Evolutionary conservation across 2,888 invertebrate species (phyloP), one percentile per base, ranked within the genome.

Genomic region (Biston stratarius): DNA sequence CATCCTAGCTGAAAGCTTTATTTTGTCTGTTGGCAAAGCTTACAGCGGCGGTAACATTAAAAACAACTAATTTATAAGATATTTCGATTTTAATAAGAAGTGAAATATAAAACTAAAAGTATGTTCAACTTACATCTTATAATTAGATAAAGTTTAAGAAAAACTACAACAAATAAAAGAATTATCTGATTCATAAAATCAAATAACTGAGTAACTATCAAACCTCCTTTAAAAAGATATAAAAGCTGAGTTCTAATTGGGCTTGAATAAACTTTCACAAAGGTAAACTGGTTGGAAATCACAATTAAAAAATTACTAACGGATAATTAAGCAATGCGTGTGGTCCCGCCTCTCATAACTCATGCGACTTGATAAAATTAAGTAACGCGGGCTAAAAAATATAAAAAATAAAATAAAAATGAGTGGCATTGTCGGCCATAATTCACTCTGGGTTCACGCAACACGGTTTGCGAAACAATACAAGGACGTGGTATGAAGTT

Each of bases 361-460:
- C 93, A 93, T 90, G 90, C 85, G 88, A 91, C 89, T 92, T 92
- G 91, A 94, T 93, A 94, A 94, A 93, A 93, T 93, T 93, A 92
- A 94, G 91, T 90, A 92, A 93, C 90, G 87, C 88, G 84, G 81
- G 81, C 87, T 87, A 88, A 91, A 91, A 90, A 92, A 92, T 87
- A 80, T 91, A 8, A 91, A 90, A 92, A 92, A 88, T 81, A 91
- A 90, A 91, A 89, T 89, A 91, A 92, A 92, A 68, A 68, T 68
- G 90, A 91, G 90, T 90, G 86, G 84, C 84, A 83, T 87, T 88
- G 90, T 89, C 91, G 86, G 90, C 88, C 86, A 90, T 94, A 92
- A 88, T 88, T 93, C 91, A 93, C 86, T 89, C 78, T 75, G 84
- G 84, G 89, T 92, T 92, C 94, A 94, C 93, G 93, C 94, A 89